phyloP scores from a whole-genome alignment of 1,140 invertebrate genomes.

The Pseudomyrmex gracilis region DNA sequence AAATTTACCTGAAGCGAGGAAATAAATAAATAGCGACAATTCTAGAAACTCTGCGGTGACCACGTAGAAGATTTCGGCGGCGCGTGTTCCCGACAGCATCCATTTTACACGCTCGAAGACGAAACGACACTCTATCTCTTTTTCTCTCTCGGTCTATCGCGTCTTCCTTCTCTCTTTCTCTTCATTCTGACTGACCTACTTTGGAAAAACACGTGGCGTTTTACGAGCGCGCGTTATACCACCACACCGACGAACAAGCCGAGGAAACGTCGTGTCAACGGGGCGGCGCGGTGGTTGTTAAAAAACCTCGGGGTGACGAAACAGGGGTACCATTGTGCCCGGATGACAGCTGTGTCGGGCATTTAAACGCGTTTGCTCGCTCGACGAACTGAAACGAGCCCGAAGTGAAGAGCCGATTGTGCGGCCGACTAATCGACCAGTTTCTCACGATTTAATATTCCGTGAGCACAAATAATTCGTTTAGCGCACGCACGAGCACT shows the following conservation, averaged over 20 bases:
- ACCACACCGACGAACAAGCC: neutral
- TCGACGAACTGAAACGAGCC: conserved; percentile 29
- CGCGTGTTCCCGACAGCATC: conserved; percentile 26
- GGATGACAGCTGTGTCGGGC: conserved; percentile 66
- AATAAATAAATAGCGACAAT: conserved; percentile 51
- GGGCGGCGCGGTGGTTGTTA: conserved; percentile 59
- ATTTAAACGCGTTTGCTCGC: conserved; percentile 52
- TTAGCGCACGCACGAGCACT: conserved; percentile 22
- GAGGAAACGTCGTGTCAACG: conserved; percentile 61
- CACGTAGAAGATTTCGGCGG: conserved; percentile 23
- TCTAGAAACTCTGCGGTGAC: conserved; percentile 27
- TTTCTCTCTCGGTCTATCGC: neutral
- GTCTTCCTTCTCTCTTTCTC: conserved; percentile 29
- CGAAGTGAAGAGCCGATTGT: conserved; percentile 53
- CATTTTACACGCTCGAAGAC: conserved; percentile 14
- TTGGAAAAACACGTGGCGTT: conserved; percentile 62
- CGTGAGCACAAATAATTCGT: conserved; percentile 61
- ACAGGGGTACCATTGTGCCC: conserved; percentile 71
- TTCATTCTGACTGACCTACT: conserved; percentile 59
- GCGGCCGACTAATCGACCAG: conserved; percentile 57
- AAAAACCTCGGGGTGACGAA: conserved; percentile 59
- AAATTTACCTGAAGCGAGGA: conserved; percentile 32
- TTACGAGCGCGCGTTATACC: conserved; percentile 63
- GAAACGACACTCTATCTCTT: conserved; percentile 13
- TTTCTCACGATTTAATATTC: conserved; percentile 63